Base-by-base conservation (phyloP, 2,888 invertebrate genomes). In the Rutpela maculata region DNA sequence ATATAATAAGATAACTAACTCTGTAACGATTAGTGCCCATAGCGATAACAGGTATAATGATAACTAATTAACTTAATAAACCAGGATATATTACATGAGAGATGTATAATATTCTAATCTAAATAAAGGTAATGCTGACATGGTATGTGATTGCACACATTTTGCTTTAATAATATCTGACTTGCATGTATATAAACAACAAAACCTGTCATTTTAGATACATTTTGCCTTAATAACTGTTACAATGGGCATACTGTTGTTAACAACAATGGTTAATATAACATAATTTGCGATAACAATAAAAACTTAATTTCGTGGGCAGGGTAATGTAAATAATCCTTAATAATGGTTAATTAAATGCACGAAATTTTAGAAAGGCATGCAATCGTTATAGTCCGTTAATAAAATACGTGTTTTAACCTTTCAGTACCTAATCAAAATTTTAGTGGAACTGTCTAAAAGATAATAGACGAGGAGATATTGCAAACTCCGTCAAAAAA, bases 261-360 rank as follows among this genome's bases (percentile, higher is more conserved):
- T 50, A 50, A 17, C 50, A 26, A 70, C 70, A 70, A 70, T 70
- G 22, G 70, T 60, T 70, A 70, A 60, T 70, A 38, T 43, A 70
- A 70, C 35, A 60, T 70, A 60, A 70, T 70, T 70, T 60, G 60
- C 35, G 59, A 38, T 38, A 19, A 50, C 70, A 70, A 70, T 70
- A 50, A 62, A 75, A 62, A 35, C 35, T 55, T 68, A 69, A 75
- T 75, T 68, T 66, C 22, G 68, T 62, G 74, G 74, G 74, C 62
- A 67, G 68, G 17, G 62, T 50, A 26, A 68, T 68, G 62, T 63
- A 67, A 73, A 73, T 72, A 35, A 72, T 72, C n/a, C 15, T 22
- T 65, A 65, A 56, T 56, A 7, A 62, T 9, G 9, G 26, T 56
- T 73, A 73, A 73, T 73, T 73, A 73, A 65, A 65, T 57, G 73